Evolutionary conservation across 2,888 invertebrate species (phyloP).

Genomic region (Drosophila meridionalis): DNA sequence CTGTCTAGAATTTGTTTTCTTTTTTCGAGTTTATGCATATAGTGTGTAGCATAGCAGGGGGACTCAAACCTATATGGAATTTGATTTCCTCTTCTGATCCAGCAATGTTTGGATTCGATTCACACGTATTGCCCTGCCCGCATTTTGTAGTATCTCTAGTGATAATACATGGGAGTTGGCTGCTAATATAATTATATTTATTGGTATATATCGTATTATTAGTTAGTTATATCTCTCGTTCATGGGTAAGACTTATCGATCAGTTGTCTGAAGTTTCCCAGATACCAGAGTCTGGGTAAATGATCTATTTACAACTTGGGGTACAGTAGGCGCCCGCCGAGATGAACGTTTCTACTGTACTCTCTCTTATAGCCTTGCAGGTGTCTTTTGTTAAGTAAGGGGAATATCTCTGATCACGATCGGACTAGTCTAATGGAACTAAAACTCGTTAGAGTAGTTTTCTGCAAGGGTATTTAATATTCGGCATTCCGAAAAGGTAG

Average conservation of each 20-base stretch:
- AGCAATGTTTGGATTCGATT: not conserved
- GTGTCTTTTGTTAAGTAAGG: not conserved
- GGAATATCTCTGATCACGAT: not conserved
- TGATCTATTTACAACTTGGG: slow-evolving; percentile 57
- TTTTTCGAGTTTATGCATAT: not conserved
- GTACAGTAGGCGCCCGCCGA: slow-evolving; percentile 21
- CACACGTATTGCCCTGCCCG: slow-evolving; percentile 3
- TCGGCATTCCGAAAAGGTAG: slow-evolving; percentile 1
- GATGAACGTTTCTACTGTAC: slow-evolving; percentile 22
- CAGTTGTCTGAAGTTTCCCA: slow-evolving; percentile 15
- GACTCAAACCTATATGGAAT: not conserved
- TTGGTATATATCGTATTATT: slow-evolving; percentile 36
- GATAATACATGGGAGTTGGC: slow-evolving; percentile 11
- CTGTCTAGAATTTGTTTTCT: slow-evolving; percentile 4
- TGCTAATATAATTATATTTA: slow-evolving; percentile 45
- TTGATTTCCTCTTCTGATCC: not conserved
- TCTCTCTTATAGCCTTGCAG: slow-evolving; percentile 8
- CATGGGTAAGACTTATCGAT: slow-evolving; percentile 23
- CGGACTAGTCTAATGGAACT: not conserved
- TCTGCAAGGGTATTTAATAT: slow-evolving; percentile 6
- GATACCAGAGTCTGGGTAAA: slow-evolving; percentile 10
- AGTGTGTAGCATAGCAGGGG: not conserved
- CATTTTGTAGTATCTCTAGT: slow-evolving; percentile 21
- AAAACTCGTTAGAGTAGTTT: not conserved
- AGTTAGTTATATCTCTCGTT: slow-evolving; percentile 21